Evolutionary conservation across 1,140 invertebrate genomes (phyloP), one percentile per base, ranked within the genome.

Genomic region (Drosophila grimshawi): DNA sequence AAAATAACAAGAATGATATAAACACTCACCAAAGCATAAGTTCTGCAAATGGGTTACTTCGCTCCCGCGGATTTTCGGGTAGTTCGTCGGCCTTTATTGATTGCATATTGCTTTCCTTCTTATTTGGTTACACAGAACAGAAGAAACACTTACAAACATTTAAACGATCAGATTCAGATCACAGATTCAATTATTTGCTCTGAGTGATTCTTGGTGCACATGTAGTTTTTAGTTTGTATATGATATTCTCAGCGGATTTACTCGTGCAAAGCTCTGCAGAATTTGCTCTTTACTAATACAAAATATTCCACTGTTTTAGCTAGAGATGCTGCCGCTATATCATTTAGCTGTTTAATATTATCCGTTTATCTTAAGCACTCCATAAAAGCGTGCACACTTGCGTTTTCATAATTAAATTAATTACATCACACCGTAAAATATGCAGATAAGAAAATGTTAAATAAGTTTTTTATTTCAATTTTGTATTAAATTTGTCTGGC

Each of bases 1-100:
- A 8, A 35, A 55, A 3, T n/a, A 30, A 30, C 3, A 11, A n/a
- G 10, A 1, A 32, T 57, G 55, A 10, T 30, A 76, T 10, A 33
- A 19, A 41, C n/a, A 73, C 76, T 73, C 67, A 86, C 82, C 82
- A 86, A 51, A 86, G 78, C 82, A 86, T 86, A 30, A 86, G 51
- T 30, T 74, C 60, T 29, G 82, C 80, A 67, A 86, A 29, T 11
- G 86, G 78, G 27, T 86, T 81, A 8, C 83, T 81, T 3, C 76
- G 81, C 51, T 88, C 82, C 29, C 83, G 83, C n/a, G 82, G 82
- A 61, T 86, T 86, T 32, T 73, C 60, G 3, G 79, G 76, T 10
- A 86, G 52, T 11, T 86, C 70, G 19, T 77, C 78, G n/a, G 82
- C 64, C 55, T 76, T 76, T 32, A 72, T 6, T 49, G 68, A 60